Percentiles rank a stretch among this genome's conserved stretches.
phyloP scores from a whole-genome alignment of 2,113 vertebrate genomes.

The Malurus melanocephalus region DNA sequence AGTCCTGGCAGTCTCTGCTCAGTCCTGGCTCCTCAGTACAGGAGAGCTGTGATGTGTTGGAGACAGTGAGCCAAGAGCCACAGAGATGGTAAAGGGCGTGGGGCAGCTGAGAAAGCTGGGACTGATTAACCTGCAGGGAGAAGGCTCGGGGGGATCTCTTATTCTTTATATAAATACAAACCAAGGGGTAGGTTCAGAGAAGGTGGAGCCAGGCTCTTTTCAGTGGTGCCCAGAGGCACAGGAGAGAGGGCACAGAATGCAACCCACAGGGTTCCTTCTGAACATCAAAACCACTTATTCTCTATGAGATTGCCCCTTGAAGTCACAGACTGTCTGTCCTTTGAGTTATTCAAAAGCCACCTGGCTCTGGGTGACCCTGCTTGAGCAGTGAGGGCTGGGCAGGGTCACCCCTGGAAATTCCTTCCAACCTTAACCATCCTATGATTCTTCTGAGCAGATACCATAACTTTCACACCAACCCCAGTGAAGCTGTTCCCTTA shows the following conservation, averaged over 20 bases:
- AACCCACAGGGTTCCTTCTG: not conserved
- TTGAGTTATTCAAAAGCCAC: not conserved
- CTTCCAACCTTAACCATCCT: not conserved
- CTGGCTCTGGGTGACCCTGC: not conserved
- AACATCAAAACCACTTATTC: not conserved
- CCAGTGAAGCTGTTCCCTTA: not conserved
- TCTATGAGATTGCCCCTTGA: not conserved
- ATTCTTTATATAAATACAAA: not conserved
- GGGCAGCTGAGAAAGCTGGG: not conserved
- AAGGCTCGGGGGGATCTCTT: not conserved
- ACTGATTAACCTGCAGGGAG: not conserved
- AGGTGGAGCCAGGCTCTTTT: not conserved
- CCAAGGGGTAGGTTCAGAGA: not conserved
- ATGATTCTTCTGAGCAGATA: fast-evolving
- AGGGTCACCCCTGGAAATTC: not conserved
- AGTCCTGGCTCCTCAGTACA: not conserved
- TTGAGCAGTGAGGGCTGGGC: not conserved
- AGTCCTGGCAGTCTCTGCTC: not conserved
- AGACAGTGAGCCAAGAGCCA: not conserved
- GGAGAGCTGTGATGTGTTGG: not conserved
- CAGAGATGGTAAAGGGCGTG: not conserved
- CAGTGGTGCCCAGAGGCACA: not conserved
- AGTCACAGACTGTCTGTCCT: not conserved
- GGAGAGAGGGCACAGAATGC: not conserved
- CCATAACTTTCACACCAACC: not conserved